Conservation (phyloP, 2,797 vertebrate species). For the Macroramphosus scolopax region DNA sequence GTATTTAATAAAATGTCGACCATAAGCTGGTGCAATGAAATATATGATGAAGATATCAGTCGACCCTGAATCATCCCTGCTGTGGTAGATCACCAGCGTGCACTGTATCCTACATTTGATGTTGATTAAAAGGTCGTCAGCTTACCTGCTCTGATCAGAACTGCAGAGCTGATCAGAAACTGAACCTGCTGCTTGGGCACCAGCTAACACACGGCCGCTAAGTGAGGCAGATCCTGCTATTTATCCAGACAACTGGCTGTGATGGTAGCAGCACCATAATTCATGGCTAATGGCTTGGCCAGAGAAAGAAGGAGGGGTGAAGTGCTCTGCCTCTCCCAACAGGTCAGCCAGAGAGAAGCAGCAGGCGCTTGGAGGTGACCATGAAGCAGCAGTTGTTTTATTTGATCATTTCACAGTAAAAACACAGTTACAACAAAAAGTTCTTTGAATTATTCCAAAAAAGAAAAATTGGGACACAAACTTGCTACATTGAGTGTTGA, state of each 20-base stretch:
- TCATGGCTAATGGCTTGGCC: constrained; percentile 69
- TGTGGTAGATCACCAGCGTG: constrained; percentile 17
- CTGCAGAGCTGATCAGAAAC: constrained; percentile 46
- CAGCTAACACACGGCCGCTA: constrained; percentile 54
- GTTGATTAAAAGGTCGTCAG: constrained; percentile 44
- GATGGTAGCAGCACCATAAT: constrained; percentile 73
- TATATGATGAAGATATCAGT: too few species aligned
- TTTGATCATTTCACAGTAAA: neutral
- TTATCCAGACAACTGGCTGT: constrained; percentile 75
- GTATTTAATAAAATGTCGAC: too few species aligned
- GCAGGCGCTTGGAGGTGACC: constrained; percentile 38
- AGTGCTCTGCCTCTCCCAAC: constrained; percentile 48
- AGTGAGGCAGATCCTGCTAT: constrained; percentile 68
- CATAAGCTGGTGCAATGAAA: too few species aligned
- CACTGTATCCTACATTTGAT: too few species aligned
- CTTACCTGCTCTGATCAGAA: constrained; percentile 59
- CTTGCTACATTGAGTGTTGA: too few species aligned
- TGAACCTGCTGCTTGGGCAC: constrained; percentile 49
- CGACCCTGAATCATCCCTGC: constrained; percentile 5
- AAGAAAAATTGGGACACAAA: too few species aligned
- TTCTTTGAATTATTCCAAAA: too few species aligned
- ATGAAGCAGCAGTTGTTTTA: constrained; percentile 10
- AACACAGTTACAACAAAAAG: too few species aligned
- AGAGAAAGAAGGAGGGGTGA: constrained; percentile 12
- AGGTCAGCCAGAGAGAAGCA: constrained; percentile 50